phyloP scores from a whole-genome alignment of 2,888 invertebrate species.

The Cataglyphis livida region DNA sequence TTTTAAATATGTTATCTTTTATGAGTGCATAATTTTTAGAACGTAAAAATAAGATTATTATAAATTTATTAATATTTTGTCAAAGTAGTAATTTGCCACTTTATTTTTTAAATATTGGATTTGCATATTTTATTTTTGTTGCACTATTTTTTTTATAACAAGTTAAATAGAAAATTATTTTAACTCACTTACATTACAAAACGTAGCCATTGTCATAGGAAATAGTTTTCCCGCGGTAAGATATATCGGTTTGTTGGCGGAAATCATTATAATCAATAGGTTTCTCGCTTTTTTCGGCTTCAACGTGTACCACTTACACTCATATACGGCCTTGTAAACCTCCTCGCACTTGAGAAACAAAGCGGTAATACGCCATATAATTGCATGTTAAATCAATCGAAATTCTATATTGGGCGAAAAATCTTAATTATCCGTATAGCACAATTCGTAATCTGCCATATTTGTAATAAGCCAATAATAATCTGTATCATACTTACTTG shows the following conservation, averaged over 20 bases:
- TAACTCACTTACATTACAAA: not conserved
- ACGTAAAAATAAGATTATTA: not conserved
- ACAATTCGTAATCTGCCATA: not conserved
- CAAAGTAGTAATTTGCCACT: not conserved
- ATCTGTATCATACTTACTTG: conserved; percentile 15
- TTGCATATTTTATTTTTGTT: not conserved
- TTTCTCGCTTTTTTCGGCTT: conserved; percentile 53
- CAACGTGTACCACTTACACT: conserved; percentile 67
- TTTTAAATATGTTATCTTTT: not conserved
- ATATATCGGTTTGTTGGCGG: conserved; percentile 49
- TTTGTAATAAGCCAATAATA: not conserved
- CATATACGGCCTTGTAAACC: conserved; percentile 59
- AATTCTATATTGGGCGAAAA: too few relatives aligned
- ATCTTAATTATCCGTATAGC: too few relatives aligned
- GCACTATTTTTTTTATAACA: too few relatives aligned
- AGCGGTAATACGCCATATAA: not conserved
- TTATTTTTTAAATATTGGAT: not conserved
- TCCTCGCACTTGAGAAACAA: conserved; percentile 51
- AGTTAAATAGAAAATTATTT: not conserved
- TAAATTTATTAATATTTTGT: not conserved
- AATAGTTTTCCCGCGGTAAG: conserved; percentile 67
- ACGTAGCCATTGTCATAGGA: not conserved
- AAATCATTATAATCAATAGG: conserved; percentile 60
- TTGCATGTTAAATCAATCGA: too few relatives aligned
- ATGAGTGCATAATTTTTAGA: not conserved